Conservation (phyloP, 2,888 invertebrate species). For the Perdita meconis region DNA sequence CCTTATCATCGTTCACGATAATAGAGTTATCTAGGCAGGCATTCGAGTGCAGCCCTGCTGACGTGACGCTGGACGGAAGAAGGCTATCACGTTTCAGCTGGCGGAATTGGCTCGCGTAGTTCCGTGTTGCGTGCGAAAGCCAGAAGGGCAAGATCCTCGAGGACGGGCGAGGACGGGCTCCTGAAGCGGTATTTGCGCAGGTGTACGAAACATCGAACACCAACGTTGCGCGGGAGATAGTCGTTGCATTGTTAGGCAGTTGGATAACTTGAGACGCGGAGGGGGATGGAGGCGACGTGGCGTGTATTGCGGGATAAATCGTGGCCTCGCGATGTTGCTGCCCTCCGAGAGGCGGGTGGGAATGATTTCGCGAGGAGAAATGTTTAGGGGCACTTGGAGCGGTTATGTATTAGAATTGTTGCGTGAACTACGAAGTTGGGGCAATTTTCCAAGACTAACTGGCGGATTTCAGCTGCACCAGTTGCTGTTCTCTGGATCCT, state of each 20-base stretch:
- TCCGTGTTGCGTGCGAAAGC: slow-evolving; percentile 17
- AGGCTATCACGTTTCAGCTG: slow-evolving; percentile 8
- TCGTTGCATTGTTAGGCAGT: slow-evolving; percentile 41
- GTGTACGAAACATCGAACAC: slow-evolving; percentile 50
- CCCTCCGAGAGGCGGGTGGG: neutral
- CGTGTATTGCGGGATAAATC: slow-evolving; percentile 22
- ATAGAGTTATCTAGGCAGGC: slow-evolving; percentile 20
- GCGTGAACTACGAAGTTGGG: neutral
- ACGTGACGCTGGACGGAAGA: slow-evolving; percentile 33
- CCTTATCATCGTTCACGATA: slow-evolving; percentile 15
- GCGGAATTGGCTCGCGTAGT: slow-evolving; percentile 9
- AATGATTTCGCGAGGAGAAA: neutral
- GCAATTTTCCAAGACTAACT: no score
- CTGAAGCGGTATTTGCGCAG: slow-evolving; percentile 52
- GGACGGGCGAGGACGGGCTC: slow-evolving; percentile 18
- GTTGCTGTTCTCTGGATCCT: no score
- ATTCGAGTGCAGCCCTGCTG: neutral
- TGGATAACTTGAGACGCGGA: slow-evolving; percentile 39
- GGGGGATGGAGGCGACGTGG: slow-evolving; percentile 13
- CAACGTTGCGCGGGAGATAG: slow-evolving; percentile 35
- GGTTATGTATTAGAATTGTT: neutral
- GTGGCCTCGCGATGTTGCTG: neutral
- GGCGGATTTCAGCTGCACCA: no score
- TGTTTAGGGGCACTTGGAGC: neutral
- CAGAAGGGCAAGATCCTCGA: slow-evolving; percentile 7